phyloP scores from a whole-genome alignment of 2,113 vertebrate genomes.

The Anguilla japonica region DNA sequence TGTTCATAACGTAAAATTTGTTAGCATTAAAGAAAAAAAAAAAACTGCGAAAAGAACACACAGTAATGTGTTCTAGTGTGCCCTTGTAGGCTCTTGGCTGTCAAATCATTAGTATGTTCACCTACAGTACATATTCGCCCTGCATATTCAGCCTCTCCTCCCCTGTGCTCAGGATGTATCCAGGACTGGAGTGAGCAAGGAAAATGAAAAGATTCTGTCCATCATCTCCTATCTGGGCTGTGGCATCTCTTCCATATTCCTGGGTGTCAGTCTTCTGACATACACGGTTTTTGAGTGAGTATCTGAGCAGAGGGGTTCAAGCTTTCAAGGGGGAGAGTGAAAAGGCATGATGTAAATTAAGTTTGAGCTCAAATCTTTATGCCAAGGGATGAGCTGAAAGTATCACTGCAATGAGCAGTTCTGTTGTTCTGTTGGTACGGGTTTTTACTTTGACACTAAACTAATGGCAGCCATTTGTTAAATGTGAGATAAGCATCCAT shows the following conservation, averaged over 20 bases:
- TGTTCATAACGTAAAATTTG: too few species aligned
- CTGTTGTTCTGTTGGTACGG: not conserved
- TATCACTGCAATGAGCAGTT: not conserved
- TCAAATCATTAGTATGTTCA: not conserved
- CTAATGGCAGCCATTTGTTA: not conserved
- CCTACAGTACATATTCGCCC: not conserved
- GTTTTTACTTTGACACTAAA: not conserved
- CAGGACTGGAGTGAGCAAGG: slow-evolving; percentile 57
- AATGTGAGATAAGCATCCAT: not conserved
- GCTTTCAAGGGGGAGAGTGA: not conserved
- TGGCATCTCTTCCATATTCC: slow-evolving; percentile 82
- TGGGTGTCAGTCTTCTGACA: slow-evolving; percentile 78
- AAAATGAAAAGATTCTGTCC: slow-evolving; percentile 71
- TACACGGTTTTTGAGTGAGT: slow-evolving; percentile 84
- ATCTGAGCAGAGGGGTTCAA: too few species aligned
- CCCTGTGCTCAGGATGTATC: slow-evolving; percentile 73
- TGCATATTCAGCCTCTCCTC: not conserved
- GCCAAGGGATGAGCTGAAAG: not conserved
- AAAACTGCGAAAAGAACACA: too few species aligned
- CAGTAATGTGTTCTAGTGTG: not conserved
- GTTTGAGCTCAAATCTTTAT: not conserved
- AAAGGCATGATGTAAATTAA: not conserved
- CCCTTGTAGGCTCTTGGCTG: not conserved
- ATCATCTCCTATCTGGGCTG: slow-evolving; percentile 80
- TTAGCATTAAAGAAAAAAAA: not conserved